Conservation (phyloP, 1,140 invertebrate genomes). For the Caenorhabditis elegans region DNA sequence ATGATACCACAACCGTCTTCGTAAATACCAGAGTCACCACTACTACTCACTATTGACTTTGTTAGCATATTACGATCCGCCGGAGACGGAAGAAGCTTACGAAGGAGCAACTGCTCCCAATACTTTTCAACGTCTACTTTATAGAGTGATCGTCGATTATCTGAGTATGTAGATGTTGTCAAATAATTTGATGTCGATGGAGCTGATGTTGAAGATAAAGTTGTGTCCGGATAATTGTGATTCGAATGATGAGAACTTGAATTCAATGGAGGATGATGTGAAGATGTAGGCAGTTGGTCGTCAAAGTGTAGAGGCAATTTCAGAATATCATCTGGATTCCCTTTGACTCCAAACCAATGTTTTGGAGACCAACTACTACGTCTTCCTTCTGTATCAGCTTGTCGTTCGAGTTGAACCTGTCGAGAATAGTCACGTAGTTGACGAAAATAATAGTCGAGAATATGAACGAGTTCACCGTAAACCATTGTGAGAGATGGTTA, state of each 20-base stretch:
- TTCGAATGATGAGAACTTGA: not conserved
- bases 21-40: constrained; percentile 16
- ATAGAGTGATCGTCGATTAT: not conserved
- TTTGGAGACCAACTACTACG: constrained; percentile 7
- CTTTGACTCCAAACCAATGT: not conserved
- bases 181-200: constrained; percentile 8
- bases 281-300: not conserved
- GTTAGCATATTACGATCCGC: constrained; percentile 21
- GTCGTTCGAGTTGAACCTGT: not conserved
- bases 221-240: constrained; percentile 4
- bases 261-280: not conserved
- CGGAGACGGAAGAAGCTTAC: constrained; percentile 5
- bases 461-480: constrained; percentile 39
- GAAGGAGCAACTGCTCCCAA: constrained; percentile 21
- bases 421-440: constrained; percentile 26
- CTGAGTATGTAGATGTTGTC: not conserved
- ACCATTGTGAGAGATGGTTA: not conserved
- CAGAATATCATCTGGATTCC: not conserved
- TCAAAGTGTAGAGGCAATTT: not conserved
- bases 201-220: not conserved
- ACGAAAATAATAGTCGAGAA: constrained; percentile 38
- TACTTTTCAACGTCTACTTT: constrained; percentile 27
- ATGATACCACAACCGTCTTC: not conserved
- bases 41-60: constrained; percentile 28
- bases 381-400: not conserved